A percentile compares a stretch with the other conserved stretches of the same genome.
Conservation (phyloP, 2,888 invertebrate genomes). For the Cephus pygmeus region DNA sequence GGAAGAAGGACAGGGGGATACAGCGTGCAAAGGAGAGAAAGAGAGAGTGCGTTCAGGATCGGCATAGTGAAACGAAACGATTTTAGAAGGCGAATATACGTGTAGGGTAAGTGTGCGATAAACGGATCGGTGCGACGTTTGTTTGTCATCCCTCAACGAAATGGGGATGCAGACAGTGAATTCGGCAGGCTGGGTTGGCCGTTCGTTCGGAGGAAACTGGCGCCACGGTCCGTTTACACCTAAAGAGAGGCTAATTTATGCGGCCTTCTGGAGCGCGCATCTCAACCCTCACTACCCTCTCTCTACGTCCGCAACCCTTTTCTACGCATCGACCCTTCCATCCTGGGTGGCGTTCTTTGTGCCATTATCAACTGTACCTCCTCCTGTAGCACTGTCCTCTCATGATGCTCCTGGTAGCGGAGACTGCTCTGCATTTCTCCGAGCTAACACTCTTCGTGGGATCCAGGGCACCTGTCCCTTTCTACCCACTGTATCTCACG, state of each 20-base stretch:
- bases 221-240: slow-evolving; percentile 36
- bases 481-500: slow-evolving; percentile 14
- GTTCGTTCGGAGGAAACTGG: background rate
- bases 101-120: background rate
- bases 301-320: background rate
- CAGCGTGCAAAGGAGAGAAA: background rate
- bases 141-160: background rate
- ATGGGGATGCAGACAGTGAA: background rate
- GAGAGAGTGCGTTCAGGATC: background rate
- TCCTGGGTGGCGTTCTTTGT: slow-evolving; percentile 12
- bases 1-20: background rate
- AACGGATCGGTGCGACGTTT: background rate
- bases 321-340: slow-evolving; percentile 7
- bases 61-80: background rate
- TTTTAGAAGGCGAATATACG: background rate
- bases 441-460: slow-evolving; percentile 47
- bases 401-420: background rate
- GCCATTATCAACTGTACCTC: slow-evolving; percentile 5
- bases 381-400: slow-evolving; percentile 8
- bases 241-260: slow-evolving; percentile 59
- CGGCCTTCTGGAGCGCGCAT: slow-evolving; percentile 51
- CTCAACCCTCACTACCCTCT: slow-evolving; percentile 37
- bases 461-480: slow-evolving; percentile 53
- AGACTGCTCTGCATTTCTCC: slow-evolving; percentile 32
- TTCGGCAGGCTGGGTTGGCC: background rate